Conservation (phyloP, 2,888 invertebrate species). For the Phragmatobia fuliginosa region DNA sequence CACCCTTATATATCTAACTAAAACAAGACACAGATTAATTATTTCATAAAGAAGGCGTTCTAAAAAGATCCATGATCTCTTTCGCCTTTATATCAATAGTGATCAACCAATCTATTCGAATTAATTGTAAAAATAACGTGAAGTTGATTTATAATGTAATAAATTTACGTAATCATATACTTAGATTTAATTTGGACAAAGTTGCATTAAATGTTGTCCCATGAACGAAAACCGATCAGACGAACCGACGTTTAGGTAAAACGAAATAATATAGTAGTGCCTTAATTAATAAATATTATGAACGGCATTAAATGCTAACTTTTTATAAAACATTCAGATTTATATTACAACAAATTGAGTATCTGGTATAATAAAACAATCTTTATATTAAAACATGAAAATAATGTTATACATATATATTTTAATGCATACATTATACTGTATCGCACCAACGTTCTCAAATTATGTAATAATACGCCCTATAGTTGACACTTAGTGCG, state of each 20-base stretch:
- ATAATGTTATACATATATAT: background rate
- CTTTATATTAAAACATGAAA: background rate
- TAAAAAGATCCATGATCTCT: background rate
- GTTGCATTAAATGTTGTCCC: background rate
- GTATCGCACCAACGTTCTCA: background rate
- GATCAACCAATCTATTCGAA: background rate
- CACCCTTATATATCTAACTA: background rate
- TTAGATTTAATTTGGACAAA: background rate
- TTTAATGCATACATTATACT: background rate
- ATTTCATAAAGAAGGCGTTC: background rate
- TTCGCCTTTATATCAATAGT: background rate
- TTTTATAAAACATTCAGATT: background rate
- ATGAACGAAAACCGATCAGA: too few relatives aligned
- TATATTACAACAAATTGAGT: background rate
- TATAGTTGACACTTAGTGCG: constrained; percentile 16
- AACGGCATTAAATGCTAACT: constrained; percentile 2
- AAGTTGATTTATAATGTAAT: background rate
- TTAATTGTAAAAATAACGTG: background rate
- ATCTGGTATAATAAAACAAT: background rate
- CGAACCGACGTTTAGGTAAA: background rate
- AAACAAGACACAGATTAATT: background rate
- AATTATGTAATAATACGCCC: background rate
- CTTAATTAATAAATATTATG: background rate
- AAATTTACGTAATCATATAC: background rate
- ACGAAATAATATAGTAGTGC: constrained; percentile 1